Conservation (phyloP, 2,888 invertebrate genomes). For the Nowickia ferox region DNA sequence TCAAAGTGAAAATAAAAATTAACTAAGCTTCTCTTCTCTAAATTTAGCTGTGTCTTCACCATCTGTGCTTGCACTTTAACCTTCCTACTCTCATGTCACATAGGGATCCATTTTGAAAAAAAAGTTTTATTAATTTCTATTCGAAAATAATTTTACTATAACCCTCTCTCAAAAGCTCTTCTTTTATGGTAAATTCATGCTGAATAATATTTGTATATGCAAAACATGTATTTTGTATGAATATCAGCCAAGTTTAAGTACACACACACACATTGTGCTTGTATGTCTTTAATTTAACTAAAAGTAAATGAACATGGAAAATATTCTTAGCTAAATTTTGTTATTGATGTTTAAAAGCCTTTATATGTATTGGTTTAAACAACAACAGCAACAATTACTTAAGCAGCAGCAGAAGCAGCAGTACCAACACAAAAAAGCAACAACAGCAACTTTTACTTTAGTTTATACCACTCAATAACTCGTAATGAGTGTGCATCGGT, state of each 20-base stretch:
- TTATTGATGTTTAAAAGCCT: constrained; percentile 65
- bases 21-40: too few relatives aligned
- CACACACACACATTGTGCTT: background rate
- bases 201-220: constrained; percentile 19
- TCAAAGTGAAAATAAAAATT: too few relatives aligned
- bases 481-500: constrained; percentile 6
- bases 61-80: too few relatives aligned
- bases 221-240: constrained; percentile 14
- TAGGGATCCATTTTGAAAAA: too few relatives aligned
- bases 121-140: background rate
- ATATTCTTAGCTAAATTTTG: constrained; percentile 38
- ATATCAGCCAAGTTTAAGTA: constrained; percentile 5
- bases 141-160: background rate
- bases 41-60: too few relatives aligned
- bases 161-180: background rate
- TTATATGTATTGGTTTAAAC: constrained; percentile 60
- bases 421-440: background rate
- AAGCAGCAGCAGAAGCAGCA: background rate
- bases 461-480: constrained; percentile 32
- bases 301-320: constrained; percentile 50
- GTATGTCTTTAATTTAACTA: constrained; percentile 29
- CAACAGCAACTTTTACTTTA: constrained; percentile 34
- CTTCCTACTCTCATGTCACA: too few relatives aligned
- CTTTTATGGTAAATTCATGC: constrained; percentile 20
- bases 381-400: constrained; percentile 33